Conservation (phyloP, 1,140 invertebrate species). For the Drosophila arawakana region DNA sequence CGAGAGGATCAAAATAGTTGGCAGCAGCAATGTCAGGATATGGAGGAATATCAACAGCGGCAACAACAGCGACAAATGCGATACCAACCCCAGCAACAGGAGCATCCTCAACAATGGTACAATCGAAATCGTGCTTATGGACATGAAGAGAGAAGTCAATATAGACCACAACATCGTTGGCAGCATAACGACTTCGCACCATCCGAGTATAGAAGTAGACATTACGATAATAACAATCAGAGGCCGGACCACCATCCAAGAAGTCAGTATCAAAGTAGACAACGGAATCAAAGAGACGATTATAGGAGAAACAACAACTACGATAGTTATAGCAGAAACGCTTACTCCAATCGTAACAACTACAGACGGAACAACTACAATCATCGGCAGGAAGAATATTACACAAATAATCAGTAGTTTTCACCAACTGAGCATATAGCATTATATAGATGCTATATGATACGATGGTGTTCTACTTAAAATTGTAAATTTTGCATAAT, state of each 20-base stretch:
- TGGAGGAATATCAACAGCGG: not conserved
- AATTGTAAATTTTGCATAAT: slow-evolving; percentile 66
- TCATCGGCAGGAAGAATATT: not conserved
- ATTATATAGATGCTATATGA: not conserved
- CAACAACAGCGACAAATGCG: not conserved
- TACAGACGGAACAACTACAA: not conserved
- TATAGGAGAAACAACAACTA: slow-evolving; percentile 6
- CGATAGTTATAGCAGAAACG: slow-evolving; percentile 8
- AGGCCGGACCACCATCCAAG: not conserved
- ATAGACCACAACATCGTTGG: not conserved
- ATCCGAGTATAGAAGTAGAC: not conserved
- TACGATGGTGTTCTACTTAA: not conserved
- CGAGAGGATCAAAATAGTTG: slow-evolving; percentile 2
- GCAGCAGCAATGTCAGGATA: slow-evolving; percentile 4
- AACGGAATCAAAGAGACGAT: not conserved
- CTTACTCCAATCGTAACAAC: not conserved
- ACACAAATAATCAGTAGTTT: not conserved
- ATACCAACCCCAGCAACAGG: not conserved
- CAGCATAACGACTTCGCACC: not conserved
- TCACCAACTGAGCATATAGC: no score
- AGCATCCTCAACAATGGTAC: not conserved
- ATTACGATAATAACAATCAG: not conserved
- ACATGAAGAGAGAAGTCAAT: not conserved
- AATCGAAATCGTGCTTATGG: not conserved
- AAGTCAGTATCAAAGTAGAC: not conserved